phyloP scores from a whole-genome alignment of 2,797 vertebrate genomes.

The Phylloscopus collybita region DNA sequence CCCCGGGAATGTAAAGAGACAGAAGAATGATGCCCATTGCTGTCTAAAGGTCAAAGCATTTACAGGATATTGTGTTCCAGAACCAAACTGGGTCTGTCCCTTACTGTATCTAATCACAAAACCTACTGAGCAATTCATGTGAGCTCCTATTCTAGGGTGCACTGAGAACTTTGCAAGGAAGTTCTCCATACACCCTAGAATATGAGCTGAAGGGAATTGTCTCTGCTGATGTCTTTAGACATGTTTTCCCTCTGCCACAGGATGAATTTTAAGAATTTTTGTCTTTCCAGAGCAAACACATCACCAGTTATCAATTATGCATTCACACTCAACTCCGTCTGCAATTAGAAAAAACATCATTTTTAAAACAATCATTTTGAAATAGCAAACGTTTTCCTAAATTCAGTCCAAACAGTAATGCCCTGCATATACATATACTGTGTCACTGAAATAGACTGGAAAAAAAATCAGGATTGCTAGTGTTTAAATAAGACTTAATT shows the following conservation, averaged over 20 bases:
- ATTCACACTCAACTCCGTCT: background rate
- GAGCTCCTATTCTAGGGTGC: background rate
- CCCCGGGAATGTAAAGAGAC: constrained; percentile 49
- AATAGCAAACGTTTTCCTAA: background rate
- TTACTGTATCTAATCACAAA: background rate
- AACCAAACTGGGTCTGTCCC: background rate
- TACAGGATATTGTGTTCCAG: constrained; percentile 27
- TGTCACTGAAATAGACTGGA: background rate
- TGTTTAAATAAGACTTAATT: background rate
- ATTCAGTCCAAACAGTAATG: background rate
- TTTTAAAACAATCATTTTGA: background rate
- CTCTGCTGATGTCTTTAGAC: background rate
- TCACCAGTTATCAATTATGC: background rate
- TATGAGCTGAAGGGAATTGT: background rate
- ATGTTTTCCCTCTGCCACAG: background rate
- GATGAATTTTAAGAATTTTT: background rate
- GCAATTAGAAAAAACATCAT: background rate
- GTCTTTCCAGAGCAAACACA: background rate
- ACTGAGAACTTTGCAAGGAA: background rate
- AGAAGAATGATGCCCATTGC: constrained; percentile 31
- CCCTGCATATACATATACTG: background rate
- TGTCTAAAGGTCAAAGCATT: constrained; percentile 6
- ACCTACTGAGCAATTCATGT: background rate
- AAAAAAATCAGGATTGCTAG: background rate
- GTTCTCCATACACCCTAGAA: background rate